phyloP scores from a whole-genome alignment of 2,113 vertebrate species.

The Opisthocomus hoazin region DNA sequence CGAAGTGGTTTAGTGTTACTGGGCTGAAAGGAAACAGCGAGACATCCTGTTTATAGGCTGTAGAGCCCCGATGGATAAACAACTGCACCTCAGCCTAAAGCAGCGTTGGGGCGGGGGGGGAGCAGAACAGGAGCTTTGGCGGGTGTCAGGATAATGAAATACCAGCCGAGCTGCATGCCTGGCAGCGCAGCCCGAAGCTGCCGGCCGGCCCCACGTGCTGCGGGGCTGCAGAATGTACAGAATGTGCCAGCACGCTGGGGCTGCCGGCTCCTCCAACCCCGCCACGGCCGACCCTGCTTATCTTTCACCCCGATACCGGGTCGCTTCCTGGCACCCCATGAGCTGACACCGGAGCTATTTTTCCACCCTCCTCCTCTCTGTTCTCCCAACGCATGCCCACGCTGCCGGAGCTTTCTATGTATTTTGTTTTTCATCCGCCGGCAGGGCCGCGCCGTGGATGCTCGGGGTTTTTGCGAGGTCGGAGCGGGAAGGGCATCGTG shows the following conservation, averaged over 20 bases:
- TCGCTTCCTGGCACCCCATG: neutral
- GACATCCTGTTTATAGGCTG: slow-evolving; percentile 55
- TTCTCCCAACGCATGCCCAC: neutral
- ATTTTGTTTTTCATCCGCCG: neutral
- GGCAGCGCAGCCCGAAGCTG: neutral
- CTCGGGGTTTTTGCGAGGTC: neutral
- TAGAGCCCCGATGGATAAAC: slow-evolving; percentile 21
- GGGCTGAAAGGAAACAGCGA: slow-evolving; percentile 39
- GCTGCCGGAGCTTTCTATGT: neutral
- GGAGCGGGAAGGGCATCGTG: neutral
- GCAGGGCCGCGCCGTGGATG: fast-evolving
- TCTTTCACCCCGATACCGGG: neutral
- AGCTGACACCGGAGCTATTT: neutral
- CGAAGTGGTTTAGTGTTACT: neutral
- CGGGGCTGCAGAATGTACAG: slow-evolving; percentile 20
- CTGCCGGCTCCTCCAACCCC: neutral
- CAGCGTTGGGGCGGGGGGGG: no score
- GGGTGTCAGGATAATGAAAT: neutral
- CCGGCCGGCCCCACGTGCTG: neutral
- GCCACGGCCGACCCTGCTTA: neutral
- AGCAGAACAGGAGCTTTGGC: neutral
- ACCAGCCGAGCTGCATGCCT: neutral
- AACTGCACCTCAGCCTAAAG: neutral
- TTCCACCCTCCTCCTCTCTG: neutral
- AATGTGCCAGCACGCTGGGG: neutral